These are phyloP conservation scores for Holacanthella duospinosa DNA, from an alignment of 2,888 invertebrate species.

Conservation along the genomic window DNA sequence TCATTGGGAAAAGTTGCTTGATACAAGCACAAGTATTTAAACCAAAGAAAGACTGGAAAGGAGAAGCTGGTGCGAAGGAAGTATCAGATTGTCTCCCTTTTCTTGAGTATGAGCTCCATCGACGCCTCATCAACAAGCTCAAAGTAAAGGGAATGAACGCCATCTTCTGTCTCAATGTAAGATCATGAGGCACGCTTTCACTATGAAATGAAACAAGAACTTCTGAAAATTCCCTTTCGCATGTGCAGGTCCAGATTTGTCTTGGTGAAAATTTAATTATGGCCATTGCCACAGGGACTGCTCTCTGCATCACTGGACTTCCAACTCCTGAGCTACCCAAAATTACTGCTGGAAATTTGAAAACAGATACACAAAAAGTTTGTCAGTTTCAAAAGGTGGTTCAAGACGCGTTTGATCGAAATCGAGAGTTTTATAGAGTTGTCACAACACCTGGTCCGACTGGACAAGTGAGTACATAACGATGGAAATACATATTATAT, in stretches of 20 bases:
- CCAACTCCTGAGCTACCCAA: conserved; percentile 65
- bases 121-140: conserved; percentile 76
- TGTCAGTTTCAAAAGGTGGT: conserved; percentile 59
- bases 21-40: conserved; percentile 66
- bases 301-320: conserved; percentile 63
- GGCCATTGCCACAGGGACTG: conserved; percentile 80
- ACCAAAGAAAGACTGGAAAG: conserved; percentile 63
- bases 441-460: conserved; percentile 39
- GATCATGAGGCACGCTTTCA: conserved; percentile 30
- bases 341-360: conserved; percentile 56
- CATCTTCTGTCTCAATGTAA: conserved; percentile 68
- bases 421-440: conserved; percentile 59
- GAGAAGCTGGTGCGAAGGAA: conserved; percentile 81
- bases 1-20: conserved; percentile 58
- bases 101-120: conserved; percentile 88
- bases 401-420: conserved; percentile 58
- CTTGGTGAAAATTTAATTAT: conserved; percentile 81
- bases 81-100: conserved; percentile 91
- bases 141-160: conserved; percentile 92
- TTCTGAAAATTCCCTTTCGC: no score
- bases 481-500: no score
- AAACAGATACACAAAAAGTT: conserved; percentile 54
- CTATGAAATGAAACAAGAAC: background rate
- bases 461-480: background rate
- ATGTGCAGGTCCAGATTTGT: conserved; percentile 55